These are phyloP conservation scores for Astur gentilis DNA, from an alignment of 2,113 vertebrate species.

Conservation along the genomic window DNA sequence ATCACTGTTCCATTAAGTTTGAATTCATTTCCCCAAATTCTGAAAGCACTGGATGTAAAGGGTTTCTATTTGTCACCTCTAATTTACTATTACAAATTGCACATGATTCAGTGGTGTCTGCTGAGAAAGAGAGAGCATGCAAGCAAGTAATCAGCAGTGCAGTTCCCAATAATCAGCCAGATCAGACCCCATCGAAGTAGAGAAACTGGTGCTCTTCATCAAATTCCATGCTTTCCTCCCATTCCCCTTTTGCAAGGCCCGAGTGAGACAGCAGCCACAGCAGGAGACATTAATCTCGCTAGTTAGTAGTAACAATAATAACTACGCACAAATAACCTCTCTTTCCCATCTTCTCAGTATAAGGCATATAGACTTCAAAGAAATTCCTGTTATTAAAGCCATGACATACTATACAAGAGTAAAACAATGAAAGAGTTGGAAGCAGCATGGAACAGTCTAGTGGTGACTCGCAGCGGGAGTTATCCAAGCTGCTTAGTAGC, in stretches of 20 bases:
- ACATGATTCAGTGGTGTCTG: background rate
- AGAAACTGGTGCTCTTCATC: background rate
- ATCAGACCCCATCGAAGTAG: background rate
- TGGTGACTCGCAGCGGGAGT: background rate
- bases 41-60: background rate
- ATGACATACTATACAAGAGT: background rate
- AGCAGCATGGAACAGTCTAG: background rate
- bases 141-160: background rate
- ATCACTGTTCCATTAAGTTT: background rate
- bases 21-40: background rate
- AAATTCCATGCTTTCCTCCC: background rate
- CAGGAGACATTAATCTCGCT: background rate
- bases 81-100: background rate
- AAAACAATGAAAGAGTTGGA: background rate
- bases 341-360: background rate
- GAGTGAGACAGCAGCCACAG: background rate
- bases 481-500: background rate
- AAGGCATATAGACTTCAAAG: background rate
- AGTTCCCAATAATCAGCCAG: background rate
- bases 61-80: background rate
- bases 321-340: background rate
- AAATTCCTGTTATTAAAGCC: background rate
- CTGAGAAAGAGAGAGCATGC: background rate
- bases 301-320: background rate
- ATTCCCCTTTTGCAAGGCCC: background rate